These are phyloP conservation scores for Cercopithecus petaurista DNA, from an alignment of 2,797 vertebrate genomes.

Conservation along the genomic window DNA sequence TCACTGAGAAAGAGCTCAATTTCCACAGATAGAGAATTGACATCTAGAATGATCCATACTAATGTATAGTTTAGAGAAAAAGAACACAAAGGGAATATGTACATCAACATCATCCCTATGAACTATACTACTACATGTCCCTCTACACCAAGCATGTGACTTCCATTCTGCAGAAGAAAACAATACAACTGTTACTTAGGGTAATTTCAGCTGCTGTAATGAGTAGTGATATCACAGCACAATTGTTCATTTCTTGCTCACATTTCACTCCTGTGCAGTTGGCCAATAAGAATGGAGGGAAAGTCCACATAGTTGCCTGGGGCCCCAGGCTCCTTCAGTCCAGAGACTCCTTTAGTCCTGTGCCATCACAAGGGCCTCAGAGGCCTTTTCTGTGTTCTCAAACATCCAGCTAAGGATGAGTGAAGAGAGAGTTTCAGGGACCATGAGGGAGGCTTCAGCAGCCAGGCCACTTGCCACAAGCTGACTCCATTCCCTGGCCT, in stretches of 20 bases:
- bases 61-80: background rate
- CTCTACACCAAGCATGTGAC: background rate
- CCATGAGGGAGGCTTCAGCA: background rate
- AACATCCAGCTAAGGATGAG: background rate
- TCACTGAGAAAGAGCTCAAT: background rate
- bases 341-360: background rate
- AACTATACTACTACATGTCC: background rate
- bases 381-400: background rate
- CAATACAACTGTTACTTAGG: background rate
- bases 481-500: background rate
- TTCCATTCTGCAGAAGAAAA: constrained; percentile 3
- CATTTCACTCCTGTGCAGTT: background rate
- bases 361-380: background rate
- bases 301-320: background rate
- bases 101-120: background rate
- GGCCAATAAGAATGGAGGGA: background rate
- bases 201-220: background rate
- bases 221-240: background rate
- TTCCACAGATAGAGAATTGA: background rate
- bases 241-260: background rate
- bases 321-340: background rate
- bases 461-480: background rate
- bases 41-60: background rate
- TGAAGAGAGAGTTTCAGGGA: background rate
- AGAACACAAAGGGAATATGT: background rate